A percentile compares a stretch with the other conserved stretches of the same genome.
These are phyloP conservation scores for Scytalopus superciliaris DNA, from an alignment of 2,113 vertebrate species.

Conservation along the genomic window DNA sequence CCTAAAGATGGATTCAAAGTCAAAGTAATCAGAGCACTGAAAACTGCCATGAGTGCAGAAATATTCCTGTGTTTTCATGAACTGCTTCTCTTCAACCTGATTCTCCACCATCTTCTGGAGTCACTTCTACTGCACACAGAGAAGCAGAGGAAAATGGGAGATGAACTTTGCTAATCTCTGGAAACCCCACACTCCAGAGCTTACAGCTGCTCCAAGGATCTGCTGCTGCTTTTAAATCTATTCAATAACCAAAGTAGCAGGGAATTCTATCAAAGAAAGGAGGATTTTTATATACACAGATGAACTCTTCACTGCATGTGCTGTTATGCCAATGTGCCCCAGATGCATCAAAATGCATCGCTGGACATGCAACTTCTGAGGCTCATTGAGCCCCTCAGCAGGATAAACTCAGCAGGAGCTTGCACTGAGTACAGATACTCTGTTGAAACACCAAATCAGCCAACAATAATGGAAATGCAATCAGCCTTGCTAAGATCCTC, in stretches of 20 bases:
- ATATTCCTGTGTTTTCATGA: neutral
- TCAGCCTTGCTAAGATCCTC: neutral
- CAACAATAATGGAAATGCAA: neutral
- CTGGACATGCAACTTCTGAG: neutral
- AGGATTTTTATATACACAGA: neutral
- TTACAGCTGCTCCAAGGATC: neutral
- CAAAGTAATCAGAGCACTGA: neutral
- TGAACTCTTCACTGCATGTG: neutral
- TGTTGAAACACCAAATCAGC: neutral
- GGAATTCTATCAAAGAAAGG: neutral
- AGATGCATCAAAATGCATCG: neutral
- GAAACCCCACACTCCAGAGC: neutral
- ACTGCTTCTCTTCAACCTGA: neutral
- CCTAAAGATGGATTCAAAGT: neutral
- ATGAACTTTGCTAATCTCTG: neutral
- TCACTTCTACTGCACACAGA: neutral
- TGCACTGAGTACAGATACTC: neutral
- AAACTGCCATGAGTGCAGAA: neutral
- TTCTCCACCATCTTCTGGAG: neutral
- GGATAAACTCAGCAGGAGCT: neutral
- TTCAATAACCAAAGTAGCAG: neutral
- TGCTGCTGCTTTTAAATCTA: neutral
- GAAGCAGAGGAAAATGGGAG: neutral
- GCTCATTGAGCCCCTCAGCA: neutral
- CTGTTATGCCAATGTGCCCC: neutral